A percentile compares a stretch with the other conserved stretches of the same genome.
These are phyloP conservation scores for Dipodomys spectabilis DNA, from an alignment of 2,113 vertebrate genomes.

Conservation along the genomic window DNA sequence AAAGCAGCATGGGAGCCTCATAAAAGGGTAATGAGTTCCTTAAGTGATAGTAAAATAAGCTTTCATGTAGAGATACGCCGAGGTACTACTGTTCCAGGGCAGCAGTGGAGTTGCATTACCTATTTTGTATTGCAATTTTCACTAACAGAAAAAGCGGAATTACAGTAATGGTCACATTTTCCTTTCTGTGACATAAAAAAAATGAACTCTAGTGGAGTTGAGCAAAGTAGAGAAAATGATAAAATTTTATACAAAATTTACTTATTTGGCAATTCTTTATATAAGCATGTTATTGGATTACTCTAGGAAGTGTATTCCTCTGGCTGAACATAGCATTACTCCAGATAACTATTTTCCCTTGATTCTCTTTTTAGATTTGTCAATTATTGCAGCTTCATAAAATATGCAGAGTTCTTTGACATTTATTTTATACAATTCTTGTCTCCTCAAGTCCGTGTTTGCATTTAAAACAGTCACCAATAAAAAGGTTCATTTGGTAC, in stretches of 20 bases:
- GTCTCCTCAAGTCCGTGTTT: background rate
- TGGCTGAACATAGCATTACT: slow-evolving; percentile 3
- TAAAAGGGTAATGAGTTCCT: slow-evolving; percentile 87
- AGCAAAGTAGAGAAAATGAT: slow-evolving; percentile 73
- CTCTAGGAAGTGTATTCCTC: background rate
- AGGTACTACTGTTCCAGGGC: slow-evolving; percentile 66
- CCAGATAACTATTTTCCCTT: slow-evolving; percentile 40
- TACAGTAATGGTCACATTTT: slow-evolving; percentile 78
- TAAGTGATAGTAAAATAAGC: slow-evolving; percentile 88
- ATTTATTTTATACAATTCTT: slow-evolving; percentile 38
- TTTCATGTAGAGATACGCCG: slow-evolving; percentile 80
- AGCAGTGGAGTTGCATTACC: slow-evolving; percentile 61
- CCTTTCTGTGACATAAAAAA: slow-evolving; percentile 67
- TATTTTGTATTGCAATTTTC: slow-evolving; percentile 79
- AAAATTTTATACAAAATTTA: slow-evolving; percentile 70
- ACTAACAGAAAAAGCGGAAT: slow-evolving; percentile 68
- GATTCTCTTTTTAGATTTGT: slow-evolving; percentile 16
- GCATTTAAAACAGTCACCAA: background rate
- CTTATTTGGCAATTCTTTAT: slow-evolving; percentile 49
- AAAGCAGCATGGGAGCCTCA: slow-evolving; percentile 86
- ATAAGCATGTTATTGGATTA: slow-evolving; percentile 44
- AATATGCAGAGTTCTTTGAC: slow-evolving; percentile 29
- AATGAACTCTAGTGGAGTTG: slow-evolving; percentile 47
- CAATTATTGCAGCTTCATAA: slow-evolving; percentile 41
- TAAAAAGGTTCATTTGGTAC: background rate